These are phyloP conservation scores for Coelopa pilipes DNA, from an alignment of 2,888 invertebrate species.

Conservation along the genomic window DNA sequence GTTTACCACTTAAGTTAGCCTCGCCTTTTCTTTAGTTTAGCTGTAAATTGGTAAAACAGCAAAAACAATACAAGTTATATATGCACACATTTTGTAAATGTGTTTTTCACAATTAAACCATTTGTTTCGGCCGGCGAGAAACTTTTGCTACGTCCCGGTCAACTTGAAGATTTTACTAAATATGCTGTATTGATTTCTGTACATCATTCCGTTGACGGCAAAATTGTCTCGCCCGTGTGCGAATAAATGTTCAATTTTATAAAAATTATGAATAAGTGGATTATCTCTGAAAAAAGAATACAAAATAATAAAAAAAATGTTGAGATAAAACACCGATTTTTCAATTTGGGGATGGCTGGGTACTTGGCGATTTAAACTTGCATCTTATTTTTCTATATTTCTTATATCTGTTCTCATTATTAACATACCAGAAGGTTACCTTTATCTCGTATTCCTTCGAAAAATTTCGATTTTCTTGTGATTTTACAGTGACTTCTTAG, in stretches of 20 bases:
- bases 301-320: conserved; percentile 7
- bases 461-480: background rate
- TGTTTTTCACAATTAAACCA: conserved; percentile 8
- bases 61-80: background rate
- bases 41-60: background rate
- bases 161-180: conserved; percentile 1
- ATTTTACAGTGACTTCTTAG: background rate
- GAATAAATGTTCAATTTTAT: conserved; percentile 7
- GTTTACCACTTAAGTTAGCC: background rate
- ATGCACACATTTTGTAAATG: conserved; percentile 29
- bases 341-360: background rate
- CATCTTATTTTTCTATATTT: background rate
- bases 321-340: conserved; percentile 11
- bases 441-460: background rate
- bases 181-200: background rate
- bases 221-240: conserved; percentile 1
- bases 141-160: background rate
- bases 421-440: no score
- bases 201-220: background rate
- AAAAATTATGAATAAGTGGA: conserved; percentile 8
- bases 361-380: background rate
- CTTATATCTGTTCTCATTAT: background rate
- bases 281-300: conserved; percentile 17
- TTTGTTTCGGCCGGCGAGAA: conserved; percentile 17
- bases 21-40: background rate